Base-by-base conservation (phyloP, 37 sponge, comb jelly and placozoan genomes). In the Petrosia ficiformis region DNA sequence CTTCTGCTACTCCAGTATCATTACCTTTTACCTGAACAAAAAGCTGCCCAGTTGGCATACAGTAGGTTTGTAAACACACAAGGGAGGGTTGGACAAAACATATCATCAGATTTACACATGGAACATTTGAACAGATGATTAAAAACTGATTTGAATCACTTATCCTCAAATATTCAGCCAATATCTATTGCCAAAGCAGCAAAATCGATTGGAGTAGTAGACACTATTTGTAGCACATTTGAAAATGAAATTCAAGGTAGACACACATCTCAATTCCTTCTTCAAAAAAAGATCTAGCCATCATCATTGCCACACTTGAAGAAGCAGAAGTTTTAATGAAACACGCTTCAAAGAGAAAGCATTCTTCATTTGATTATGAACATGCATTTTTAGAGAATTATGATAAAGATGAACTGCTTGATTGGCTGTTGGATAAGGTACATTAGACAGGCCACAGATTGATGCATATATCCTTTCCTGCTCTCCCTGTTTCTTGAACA, bases 1-100 rank as follows among this genome's bases (percentile, higher is more conserved):
- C 22, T 57, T 14, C 36, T 84, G 34, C 72, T 54, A 54, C 19
- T 54, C 57, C 57, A 54, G 57, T 21, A 54, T 21, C 57, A 77
- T 48, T 61, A 78, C 42, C 79, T 78, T 30, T 37, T 64, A 16
- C 10, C 10, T 19, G 54, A 16, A 19, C 16, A 48, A 19, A 19
- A 19, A 48, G 10, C 54, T 48, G 14, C 10, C 10, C 54, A 48
- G 14, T 48, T 48, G 54, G 54, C 54, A 19, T 48, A 48, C 16
- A 16, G 16, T 48, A 48, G 54, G 16, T 48, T 48, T 48, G 16
- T 48, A 19, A 48, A 48, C 16, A 48, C 14, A 19, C 10, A 48
- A 16, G 54, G 54, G 16, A 16, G 54, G 10, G 16, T 48, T 10
- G 54, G 54, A 10, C 10, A 48, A 16, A 48, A 48, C 54, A 48